These are phyloP conservation scores for Strix aluco DNA, from an alignment of 2,113 vertebrate species.

Conservation along the genomic window DNA sequence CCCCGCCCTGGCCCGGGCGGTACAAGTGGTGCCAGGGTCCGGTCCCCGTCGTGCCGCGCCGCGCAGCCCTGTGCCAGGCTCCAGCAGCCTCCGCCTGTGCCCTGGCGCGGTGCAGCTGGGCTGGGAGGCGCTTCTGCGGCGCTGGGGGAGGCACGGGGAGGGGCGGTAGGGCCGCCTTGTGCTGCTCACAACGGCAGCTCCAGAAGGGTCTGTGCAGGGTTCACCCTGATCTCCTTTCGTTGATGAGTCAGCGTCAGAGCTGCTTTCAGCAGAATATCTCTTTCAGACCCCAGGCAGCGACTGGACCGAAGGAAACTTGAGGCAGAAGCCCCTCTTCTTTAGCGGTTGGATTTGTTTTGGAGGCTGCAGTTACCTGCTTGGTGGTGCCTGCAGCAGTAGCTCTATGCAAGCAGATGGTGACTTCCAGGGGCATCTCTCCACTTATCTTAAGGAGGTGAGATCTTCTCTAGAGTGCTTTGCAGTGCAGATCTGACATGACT, in stretches of 20 bases:
- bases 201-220: not conserved
- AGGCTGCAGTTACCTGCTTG: not conserved
- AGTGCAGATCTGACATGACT: not conserved
- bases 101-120: not conserved
- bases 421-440: not conserved
- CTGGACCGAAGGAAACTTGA: not conserved
- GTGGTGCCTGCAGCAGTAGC: not conserved
- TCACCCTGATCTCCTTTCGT: not conserved
- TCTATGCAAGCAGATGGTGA: not conserved
- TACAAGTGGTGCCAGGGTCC: not conserved
- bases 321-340: not conserved
- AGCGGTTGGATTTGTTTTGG: not conserved
- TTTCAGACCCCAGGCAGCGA: not conserved
- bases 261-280: not conserved
- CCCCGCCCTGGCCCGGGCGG: too few species aligned
- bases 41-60: not conserved
- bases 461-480: not conserved
- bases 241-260: not conserved
- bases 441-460: constrained; percentile 32
- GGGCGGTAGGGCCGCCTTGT: not conserved
- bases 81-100: not conserved
- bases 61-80: not conserved
- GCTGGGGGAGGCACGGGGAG: not conserved
- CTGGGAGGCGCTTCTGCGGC: not conserved
- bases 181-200: not conserved